Percentiles rank a stretch among this genome's conserved stretches.
These are phyloP conservation scores for Thereva unica DNA, from an alignment of 2,888 invertebrate species.

Conservation along the genomic window DNA sequence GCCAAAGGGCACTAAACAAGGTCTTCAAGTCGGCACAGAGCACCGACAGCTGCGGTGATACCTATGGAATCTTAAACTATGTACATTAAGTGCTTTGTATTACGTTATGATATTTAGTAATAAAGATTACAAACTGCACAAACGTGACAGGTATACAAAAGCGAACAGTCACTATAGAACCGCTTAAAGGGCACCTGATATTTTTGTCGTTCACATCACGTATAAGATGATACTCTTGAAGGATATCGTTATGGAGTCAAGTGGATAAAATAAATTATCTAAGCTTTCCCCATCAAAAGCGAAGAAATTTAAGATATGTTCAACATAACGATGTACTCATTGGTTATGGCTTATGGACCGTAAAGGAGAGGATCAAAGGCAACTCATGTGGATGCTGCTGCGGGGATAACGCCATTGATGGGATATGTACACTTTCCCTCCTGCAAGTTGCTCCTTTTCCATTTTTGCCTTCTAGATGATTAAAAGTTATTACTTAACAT, in stretches of 20 bases:
- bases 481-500: no score
- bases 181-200: constrained; percentile 27
- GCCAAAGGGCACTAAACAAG: not conserved
- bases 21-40: not conserved
- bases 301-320: constrained; percentile 22
- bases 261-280: constrained; percentile 33
- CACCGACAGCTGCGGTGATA: not conserved
- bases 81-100: constrained; percentile 30
- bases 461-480: no score
- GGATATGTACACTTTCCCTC: no score
- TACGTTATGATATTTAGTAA: constrained; percentile 32
- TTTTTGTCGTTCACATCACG: constrained; percentile 32
- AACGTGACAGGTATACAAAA: constrained; percentile 25
- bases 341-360: constrained; percentile 27
- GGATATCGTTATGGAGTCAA: constrained; percentile 33
- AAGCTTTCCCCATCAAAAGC: constrained; percentile 28
- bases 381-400: no score
- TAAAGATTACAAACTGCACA: constrained; percentile 35
- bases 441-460: no score
- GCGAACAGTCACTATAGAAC: constrained; percentile 13
- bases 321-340: constrained; percentile 15
- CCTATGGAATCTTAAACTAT: constrained; percentile 12
- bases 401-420: no score
- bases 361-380: constrained; percentile 23
- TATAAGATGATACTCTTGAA: constrained; percentile 27